These are phyloP conservation scores for Guaruba guarouba DNA, from an alignment of 2,113 vertebrate species.

Conservation along the genomic window DNA sequence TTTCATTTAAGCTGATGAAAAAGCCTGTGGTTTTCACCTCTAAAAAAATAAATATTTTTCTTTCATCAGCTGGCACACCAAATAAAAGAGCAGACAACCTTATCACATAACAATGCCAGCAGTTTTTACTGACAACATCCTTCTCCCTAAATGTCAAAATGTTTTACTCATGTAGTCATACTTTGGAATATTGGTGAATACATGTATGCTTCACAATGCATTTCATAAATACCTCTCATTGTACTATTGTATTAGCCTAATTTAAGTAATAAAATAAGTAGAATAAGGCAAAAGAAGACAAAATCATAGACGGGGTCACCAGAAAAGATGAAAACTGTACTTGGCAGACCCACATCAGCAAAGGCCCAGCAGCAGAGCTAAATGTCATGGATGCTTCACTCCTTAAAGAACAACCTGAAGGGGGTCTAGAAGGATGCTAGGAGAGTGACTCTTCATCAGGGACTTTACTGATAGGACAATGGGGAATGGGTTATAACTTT, in stretches of 20 bases:
- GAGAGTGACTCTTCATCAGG: not conserved
- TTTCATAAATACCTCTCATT: not conserved
- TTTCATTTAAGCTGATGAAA: not conserved
- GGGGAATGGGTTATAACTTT: not conserved
- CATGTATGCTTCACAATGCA: not conserved
- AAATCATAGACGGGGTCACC: not conserved
- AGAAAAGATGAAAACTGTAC: not conserved
- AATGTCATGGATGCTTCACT: not conserved
- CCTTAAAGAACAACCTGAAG: not conserved
- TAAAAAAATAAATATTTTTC: not conserved
- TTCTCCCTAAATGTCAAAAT: not conserved
- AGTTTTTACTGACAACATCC: not conserved
- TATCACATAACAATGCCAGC: not conserved
- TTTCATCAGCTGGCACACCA: not conserved
- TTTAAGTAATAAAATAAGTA: not conserved
- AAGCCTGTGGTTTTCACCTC: not conserved
- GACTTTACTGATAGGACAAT: not conserved
- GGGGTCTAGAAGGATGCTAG: not conserved
- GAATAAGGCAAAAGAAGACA: not conserved
- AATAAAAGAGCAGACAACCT: not conserved
- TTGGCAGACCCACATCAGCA: not conserved
- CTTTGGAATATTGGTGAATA: not conserved
- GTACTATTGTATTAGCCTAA: not conserved
- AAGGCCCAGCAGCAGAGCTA: not conserved
- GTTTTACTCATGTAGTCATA: not conserved